phyloP scores from a whole-genome alignment of 2,797 vertebrate species.

The Falco biarmicus region DNA sequence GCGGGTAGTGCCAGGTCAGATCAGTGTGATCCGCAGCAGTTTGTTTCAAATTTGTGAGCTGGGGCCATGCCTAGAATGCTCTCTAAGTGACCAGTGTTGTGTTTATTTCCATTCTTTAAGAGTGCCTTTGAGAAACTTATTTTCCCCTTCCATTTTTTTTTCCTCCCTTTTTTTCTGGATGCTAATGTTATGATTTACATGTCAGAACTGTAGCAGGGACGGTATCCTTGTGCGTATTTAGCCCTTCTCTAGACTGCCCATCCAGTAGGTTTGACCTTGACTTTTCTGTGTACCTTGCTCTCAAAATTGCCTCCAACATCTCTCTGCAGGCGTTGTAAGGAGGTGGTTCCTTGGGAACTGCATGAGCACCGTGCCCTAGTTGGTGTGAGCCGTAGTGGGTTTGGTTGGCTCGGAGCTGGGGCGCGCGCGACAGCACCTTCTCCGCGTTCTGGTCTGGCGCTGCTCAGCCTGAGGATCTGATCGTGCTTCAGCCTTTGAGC shows the following conservation, averaged over 20 bases:
- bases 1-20: neutral
- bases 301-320: accelerated
- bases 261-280: neutral
- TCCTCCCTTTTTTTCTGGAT: accelerated
- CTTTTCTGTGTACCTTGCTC: accelerated
- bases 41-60: neutral
- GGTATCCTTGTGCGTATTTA: neutral
- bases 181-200: neutral
- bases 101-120: neutral
- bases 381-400: accelerated
- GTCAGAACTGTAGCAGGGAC: neutral
- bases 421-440: accelerated
- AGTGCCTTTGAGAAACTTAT: neutral
- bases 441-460: accelerated
- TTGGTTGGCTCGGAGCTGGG: neutral
- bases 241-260: neutral
- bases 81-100: accelerated
- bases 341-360: accelerated
- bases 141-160: neutral
- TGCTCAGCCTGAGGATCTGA: neutral
- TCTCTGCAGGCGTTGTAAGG: accelerated
- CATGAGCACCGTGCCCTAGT: accelerated
- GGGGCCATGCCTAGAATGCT: accelerated
- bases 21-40: neutral
- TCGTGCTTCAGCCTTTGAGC: neutral